Evolutionary conservation across 2,888 invertebrate genomes (phyloP).

Genomic region (Timema podura): DNA sequence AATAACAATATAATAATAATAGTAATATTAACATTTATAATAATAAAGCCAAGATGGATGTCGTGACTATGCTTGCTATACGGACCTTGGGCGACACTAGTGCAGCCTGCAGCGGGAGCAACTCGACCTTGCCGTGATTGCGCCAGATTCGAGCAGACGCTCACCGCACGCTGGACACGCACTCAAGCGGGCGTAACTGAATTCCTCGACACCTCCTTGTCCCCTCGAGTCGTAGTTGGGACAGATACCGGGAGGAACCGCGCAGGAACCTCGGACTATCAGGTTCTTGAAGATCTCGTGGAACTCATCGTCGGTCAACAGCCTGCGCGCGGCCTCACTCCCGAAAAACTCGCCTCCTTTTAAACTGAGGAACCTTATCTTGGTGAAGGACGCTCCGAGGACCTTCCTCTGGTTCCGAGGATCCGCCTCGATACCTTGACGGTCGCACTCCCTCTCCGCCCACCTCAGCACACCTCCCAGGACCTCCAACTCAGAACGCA

Average conservation of each 20-base stretch:
- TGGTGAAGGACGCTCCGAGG: background rate
- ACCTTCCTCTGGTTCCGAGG: background rate
- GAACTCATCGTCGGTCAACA: background rate
- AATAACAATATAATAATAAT: too few relatives aligned
- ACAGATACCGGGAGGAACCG: background rate
- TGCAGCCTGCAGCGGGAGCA: background rate
- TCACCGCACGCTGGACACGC: background rate
- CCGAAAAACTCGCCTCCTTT: background rate
- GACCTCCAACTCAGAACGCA: background rate
- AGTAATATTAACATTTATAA: too few relatives aligned
- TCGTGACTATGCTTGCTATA: too few relatives aligned
- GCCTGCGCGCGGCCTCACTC: background rate
- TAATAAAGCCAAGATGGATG: too few relatives aligned
- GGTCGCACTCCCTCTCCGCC: background rate
- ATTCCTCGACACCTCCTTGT: background rate
- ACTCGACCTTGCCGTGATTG: background rate
- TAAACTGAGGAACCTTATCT: background rate
- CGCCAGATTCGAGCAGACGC: background rate
- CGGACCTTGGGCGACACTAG: background rate
- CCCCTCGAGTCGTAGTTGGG: background rate
- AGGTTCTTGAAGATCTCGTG: background rate
- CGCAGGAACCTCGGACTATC: background rate
- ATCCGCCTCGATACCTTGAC: background rate
- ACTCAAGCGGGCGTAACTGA: background rate
- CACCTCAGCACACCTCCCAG: background rate